A percentile compares a stretch with the other conserved stretches of the same genome.
phyloP scores from a whole-genome alignment of 2,113 vertebrate genomes.

The Hypomesus transpacificus region DNA sequence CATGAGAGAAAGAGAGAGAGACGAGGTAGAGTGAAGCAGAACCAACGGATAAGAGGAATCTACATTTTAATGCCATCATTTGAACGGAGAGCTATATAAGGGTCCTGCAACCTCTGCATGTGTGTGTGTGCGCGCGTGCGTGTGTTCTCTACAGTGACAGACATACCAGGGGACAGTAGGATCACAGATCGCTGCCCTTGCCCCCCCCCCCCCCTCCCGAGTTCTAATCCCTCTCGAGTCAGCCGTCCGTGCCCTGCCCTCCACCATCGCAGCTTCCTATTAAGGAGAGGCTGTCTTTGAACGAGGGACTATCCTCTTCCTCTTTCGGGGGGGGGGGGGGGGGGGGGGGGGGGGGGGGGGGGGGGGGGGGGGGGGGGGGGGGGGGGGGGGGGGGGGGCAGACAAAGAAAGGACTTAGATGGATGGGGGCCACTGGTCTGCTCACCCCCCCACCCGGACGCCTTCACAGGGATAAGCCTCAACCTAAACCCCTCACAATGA shows the following conservation, averaged over 20 bases:
- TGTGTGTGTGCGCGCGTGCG: conserved; percentile 16
- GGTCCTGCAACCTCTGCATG: conserved; percentile 12
- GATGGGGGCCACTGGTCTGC: neutral
- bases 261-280: conserved; percentile 57
- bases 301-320: conserved; percentile 14
- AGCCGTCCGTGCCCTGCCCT: conserved; percentile 57
- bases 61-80: neutral
- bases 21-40: neutral
- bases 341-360: conserved; percentile 25
- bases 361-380: conserved; percentile 29
- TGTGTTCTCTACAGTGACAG: neutral
- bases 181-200: no score
- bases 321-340: conserved; percentile 33
- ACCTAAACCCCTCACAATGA: conserved; percentile 38
- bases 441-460: no score
- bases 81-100: conserved; percentile 58
- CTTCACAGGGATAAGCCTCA: neutral
- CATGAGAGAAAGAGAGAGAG: neutral
- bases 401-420: neutral
- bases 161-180: neutral
- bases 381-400: conserved; percentile 31
- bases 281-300: conserved; percentile 53
- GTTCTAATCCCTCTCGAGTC: conserved; percentile 58
- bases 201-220: neutral
- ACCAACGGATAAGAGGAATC: neutral